A percentile compares a stretch with the other conserved stretches of the same genome.
phyloP scores from a whole-genome alignment of 2,797 vertebrate species.

The Picus viridis region DNA sequence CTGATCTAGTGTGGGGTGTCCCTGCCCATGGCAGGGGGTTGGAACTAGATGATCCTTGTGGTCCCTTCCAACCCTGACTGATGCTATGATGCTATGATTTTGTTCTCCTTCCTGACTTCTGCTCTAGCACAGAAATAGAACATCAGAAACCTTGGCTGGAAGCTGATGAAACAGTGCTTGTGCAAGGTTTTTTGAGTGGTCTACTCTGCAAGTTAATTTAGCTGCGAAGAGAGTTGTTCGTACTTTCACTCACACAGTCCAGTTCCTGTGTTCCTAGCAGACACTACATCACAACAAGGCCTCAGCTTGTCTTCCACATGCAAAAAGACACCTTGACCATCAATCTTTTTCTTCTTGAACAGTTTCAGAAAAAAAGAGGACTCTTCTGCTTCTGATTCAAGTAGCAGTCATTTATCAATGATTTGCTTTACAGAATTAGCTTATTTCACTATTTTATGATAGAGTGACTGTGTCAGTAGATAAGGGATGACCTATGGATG shows the following conservation, averaged over 20 bases:
- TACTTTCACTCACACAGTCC: background rate
- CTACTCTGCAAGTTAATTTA: background rate
- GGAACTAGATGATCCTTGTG: no score
- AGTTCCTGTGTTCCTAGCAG: background rate
- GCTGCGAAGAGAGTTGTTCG: background rate
- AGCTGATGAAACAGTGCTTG: background rate
- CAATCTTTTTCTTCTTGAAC: background rate
- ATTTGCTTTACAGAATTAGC: background rate
- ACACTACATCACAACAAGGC: background rate
- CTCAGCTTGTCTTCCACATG: background rate
- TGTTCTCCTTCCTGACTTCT: background rate
- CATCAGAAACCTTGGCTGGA: background rate
- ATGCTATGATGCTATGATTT: background rate
- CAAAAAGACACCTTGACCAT: background rate
- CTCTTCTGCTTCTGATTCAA: background rate
- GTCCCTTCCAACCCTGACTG: no score
- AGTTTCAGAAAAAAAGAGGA: background rate
- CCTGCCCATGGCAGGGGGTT: no score
- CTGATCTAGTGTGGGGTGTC: no score
- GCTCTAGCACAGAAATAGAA: background rate
- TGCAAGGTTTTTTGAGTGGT: background rate
- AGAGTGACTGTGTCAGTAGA: no score
- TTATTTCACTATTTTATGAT: background rate
- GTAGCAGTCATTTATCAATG: background rate
- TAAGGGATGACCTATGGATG: no score